Conservation (phyloP, 2,113 vertebrate genomes). For the human region GRCh38 chrX:7086001-7086500, state of each 20-base stretch:
- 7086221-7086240: not conserved
- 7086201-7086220: not conserved
- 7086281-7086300: too few relatives aligned
- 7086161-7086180: not conserved
- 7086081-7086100: not conserved
- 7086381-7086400: not conserved
- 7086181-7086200: not conserved
- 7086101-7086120: not conserved
- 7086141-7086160: not conserved
- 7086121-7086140: too few relatives aligned
- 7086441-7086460: not conserved
- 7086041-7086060: not conserved
- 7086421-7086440: not conserved
- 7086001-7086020: not conserved
- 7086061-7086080: not conserved
- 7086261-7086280: not conserved
- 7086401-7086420: not conserved
- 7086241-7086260: not conserved
- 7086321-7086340: not conserved
- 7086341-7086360: not conserved
- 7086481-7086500: not conserved
- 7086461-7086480: not conserved
- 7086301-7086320: not conserved
- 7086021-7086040: not conserved
- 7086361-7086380: not conserved